Evolutionary conservation across 2,888 invertebrate species (phyloP).

Genomic region (Linnaemya vulpina): DNA sequence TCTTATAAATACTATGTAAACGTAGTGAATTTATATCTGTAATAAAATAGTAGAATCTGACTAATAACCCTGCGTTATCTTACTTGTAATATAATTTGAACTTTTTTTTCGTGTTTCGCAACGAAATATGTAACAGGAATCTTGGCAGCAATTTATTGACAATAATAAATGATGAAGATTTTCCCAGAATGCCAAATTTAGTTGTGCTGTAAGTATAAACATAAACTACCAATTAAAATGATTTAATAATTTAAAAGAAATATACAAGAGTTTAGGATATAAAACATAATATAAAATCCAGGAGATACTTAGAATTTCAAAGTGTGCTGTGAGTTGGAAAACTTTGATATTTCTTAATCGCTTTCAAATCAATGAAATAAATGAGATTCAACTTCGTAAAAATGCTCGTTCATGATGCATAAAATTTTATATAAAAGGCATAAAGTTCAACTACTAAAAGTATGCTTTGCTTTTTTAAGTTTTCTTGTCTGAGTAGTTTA

Average conservation of each 20-base stretch:
- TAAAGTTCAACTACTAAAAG: neutral
- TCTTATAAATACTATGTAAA: neutral
- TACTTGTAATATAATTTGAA: neutral
- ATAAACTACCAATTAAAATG: neutral
- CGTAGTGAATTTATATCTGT: neutral
- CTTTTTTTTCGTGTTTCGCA: neutral
- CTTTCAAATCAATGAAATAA: neutral
- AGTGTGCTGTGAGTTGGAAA: no score
- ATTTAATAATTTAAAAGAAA: neutral
- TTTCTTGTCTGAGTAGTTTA: neutral
- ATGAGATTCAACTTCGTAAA: neutral
- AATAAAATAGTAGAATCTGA: neutral
- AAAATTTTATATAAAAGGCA: no score
- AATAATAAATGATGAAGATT: slow-evolving; percentile 87
- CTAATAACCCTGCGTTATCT: slow-evolving; percentile 20
- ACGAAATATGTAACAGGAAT: slow-evolving; percentile 84
- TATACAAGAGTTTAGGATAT: neutral
- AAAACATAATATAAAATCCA: neutral
- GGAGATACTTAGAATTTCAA: no score
- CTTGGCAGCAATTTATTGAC: slow-evolving; percentile 90
- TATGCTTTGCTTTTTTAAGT: slow-evolving; percentile 13
- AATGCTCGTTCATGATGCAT: neutral
- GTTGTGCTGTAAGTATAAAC: slow-evolving; percentile 89
- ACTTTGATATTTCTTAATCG: neutral
- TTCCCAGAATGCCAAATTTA: slow-evolving; percentile 88